Evolutionary conservation across 2,113 vertebrate species (phyloP).

Genomic region (Crotalus viridis): DNA sequence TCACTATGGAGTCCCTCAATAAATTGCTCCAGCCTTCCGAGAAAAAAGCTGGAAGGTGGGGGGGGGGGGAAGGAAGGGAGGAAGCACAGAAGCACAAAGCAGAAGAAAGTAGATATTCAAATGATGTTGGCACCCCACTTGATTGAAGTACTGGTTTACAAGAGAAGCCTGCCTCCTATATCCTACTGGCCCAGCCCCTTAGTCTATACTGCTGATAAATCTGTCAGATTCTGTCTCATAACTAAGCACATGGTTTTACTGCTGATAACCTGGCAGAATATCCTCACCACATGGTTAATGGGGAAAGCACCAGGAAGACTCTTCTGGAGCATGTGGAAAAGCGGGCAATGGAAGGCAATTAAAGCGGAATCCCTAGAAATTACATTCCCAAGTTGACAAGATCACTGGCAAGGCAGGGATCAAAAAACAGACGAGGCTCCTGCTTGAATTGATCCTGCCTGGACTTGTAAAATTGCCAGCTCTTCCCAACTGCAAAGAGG

Average conservation of each 20-base stretch:
- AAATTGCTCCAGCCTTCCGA: neutral
- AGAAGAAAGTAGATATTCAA: neutral
- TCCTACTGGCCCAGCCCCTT: neutral
- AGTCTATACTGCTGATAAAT: neutral
- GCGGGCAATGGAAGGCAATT: neutral
- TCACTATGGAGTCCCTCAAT: neutral
- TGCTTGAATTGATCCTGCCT: neutral
- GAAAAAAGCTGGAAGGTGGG: neutral
- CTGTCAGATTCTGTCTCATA: neutral
- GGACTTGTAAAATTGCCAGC: neutral
- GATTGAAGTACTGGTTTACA: neutral
- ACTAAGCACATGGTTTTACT: neutral
- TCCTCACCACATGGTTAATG: neutral
- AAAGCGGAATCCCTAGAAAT: neutral
- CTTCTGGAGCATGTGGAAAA: neutral
- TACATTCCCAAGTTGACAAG: neutral
- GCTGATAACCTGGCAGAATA: conserved; percentile 3
- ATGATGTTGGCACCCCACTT: neutral
- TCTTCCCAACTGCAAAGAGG: neutral
- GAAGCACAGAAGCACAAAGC: neutral
- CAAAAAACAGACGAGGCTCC: neutral
- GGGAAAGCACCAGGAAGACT: conserved; percentile 1
- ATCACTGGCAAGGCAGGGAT: neutral
- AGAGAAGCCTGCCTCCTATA: neutral
- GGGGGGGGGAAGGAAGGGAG: fast-evolving